These are phyloP conservation scores for Syrrhaptes paradoxus DNA, from an alignment of 2,113 vertebrate species.

Conservation along the genomic window DNA sequence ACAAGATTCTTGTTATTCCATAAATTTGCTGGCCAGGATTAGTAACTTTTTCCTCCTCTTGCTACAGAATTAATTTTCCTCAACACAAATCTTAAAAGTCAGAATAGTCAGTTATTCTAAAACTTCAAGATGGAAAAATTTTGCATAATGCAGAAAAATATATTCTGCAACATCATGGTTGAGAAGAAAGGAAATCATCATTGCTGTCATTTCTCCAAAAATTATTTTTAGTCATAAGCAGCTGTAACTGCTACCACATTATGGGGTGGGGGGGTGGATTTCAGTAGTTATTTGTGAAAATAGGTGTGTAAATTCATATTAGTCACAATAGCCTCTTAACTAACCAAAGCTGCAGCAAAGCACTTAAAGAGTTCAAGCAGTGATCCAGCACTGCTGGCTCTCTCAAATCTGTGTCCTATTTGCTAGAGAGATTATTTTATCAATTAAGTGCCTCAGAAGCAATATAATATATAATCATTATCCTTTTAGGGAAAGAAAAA, in stretches of 20 bases:
- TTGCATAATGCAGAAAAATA: neutral
- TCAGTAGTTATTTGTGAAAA: neutral
- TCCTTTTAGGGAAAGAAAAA: neutral
- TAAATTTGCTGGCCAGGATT: neutral
- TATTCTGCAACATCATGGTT: neutral
- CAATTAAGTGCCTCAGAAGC: neutral
- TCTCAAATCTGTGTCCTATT: neutral
- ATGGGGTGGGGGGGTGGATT: neutral
- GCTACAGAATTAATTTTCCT: neutral
- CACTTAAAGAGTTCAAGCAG: neutral
- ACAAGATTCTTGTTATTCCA: neutral
- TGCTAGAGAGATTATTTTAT: neutral
- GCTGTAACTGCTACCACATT: neutral
- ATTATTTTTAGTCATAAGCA: neutral
- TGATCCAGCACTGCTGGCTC: neutral
- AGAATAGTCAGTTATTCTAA: neutral
- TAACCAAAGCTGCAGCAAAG: neutral
- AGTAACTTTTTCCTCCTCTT: neutral
- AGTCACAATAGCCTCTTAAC: neutral
- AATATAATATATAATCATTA: neutral
- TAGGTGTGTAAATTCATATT: neutral
- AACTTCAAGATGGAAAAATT: neutral
- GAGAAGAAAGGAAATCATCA: neutral
- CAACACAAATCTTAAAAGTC: neutral
- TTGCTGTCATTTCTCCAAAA: neutral